Conservation (phyloP, 2,113 vertebrate genomes). For the Maccullochella peelii region DNA sequence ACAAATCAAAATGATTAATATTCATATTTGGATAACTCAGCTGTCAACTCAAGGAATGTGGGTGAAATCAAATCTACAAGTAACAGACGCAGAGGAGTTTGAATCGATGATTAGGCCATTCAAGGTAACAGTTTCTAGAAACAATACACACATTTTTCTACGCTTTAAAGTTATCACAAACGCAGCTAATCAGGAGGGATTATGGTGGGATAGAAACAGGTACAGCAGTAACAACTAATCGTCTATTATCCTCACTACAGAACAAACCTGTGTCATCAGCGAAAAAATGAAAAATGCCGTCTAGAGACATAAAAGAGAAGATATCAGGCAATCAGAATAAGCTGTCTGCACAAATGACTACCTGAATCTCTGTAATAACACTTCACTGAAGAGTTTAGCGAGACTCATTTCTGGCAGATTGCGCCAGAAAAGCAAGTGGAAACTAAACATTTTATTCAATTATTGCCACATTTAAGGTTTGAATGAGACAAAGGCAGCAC, state of each 20-base stretch:
- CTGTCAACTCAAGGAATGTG: conserved; percentile 18
- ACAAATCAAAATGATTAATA: conserved; percentile 51
- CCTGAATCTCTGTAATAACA: conserved; percentile 30
- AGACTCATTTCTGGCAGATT: conserved; percentile 24
- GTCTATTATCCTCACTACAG: conserved; percentile 58
- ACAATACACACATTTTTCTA: background rate
- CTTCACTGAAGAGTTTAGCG: conserved; percentile 20
- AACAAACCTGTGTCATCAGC: conserved; percentile 83
- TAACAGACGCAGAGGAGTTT: conserved; percentile 38
- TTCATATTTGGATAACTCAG: conserved; percentile 36
- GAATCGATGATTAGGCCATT: conserved; percentile 22
- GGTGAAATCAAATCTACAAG: conserved; percentile 45
- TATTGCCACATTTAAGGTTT: conserved; percentile 4
- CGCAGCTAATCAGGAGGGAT: conserved; percentile 53
- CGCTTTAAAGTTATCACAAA: conserved; percentile 37
- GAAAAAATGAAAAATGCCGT: conserved; percentile 77
- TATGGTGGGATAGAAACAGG: conserved; percentile 34
- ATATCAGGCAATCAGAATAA: conserved; percentile 68
- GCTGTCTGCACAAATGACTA: conserved; percentile 51
- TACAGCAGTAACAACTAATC: conserved; percentile 52
- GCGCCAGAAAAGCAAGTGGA: conserved; percentile 1
- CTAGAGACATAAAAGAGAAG: conserved; percentile 74
- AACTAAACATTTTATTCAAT: conserved; percentile 24
- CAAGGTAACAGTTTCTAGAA: conserved; percentile 28
- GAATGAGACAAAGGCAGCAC: background rate